These are phyloP conservation scores for Eurytemora carolleeae DNA, from an alignment of 1,140 invertebrate genomes.

Conservation along the genomic window DNA sequence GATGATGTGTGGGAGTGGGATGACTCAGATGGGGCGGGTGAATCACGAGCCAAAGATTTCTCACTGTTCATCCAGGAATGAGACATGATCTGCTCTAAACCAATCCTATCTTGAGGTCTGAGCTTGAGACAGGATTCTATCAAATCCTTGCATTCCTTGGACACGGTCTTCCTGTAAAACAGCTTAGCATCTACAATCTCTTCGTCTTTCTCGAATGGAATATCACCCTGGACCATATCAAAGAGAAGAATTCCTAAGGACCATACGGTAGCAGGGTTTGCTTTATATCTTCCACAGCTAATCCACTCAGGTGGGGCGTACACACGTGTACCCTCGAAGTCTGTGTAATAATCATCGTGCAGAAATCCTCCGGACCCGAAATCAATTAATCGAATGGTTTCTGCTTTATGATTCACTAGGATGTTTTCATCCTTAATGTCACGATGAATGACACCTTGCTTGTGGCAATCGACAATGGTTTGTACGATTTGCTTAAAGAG, in stretches of 20 bases:
- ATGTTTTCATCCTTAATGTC: conserved; percentile 42
- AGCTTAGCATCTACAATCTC: conserved; percentile 38
- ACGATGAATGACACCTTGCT: conserved; percentile 29
- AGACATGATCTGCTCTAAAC: conserved; percentile 34
- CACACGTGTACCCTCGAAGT: conserved; percentile 50
- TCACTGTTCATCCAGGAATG: conserved; percentile 36
- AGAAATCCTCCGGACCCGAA: conserved; percentile 44
- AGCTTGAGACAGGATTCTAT: conserved; percentile 35
- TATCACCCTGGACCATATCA: conserved; percentile 48
- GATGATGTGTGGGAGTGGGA: no score
- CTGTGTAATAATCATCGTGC: conserved; percentile 37
- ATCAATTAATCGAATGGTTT: conserved; percentile 36
- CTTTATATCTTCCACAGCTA: conserved; percentile 35
- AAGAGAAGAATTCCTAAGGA: conserved; percentile 44
- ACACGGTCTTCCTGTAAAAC: conserved; percentile 29
- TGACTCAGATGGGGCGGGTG: no score
- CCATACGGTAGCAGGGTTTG: conserved; percentile 41
- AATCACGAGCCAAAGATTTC: no score
- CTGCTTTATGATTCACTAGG: conserved; percentile 31
- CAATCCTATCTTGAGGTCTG: conserved; percentile 31
- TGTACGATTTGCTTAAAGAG: conserved; percentile 30
- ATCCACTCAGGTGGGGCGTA: conserved; percentile 53
- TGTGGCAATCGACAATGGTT: conserved; percentile 26
- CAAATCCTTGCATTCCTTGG: conserved; percentile 36
- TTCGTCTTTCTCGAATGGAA: conserved; percentile 45